Conservation (phyloP, 2,888 invertebrate genomes). For the Caenorhabditis plicata region DNA sequence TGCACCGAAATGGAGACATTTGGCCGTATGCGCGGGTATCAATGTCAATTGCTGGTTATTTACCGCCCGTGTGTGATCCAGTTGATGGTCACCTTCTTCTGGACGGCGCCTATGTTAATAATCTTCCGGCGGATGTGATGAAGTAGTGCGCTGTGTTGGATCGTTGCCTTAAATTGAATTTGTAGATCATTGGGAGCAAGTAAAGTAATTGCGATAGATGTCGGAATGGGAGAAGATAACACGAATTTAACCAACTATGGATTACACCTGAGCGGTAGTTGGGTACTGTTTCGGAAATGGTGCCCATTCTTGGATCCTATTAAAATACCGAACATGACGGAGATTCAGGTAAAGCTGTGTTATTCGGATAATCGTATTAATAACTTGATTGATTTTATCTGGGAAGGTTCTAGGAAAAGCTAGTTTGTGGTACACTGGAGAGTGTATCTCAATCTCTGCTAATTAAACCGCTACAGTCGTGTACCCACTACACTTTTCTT, state of each 20-base stretch:
- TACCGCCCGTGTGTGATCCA: slow-evolving; percentile 98
- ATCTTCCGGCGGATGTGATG: slow-evolving; percentile 87
- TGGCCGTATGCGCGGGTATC: slow-evolving; percentile 98
- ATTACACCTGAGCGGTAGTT: slow-evolving; percentile 94
- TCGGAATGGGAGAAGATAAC: slow-evolving; percentile 88
- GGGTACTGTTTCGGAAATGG: slow-evolving; percentile 72
- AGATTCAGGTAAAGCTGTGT: too few relatives aligned
- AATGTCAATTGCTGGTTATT: slow-evolving; percentile 95
- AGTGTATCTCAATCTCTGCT: too few relatives aligned
- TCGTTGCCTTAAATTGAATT: background rate
- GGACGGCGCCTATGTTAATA: slow-evolving; percentile 99
- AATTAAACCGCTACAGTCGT: too few relatives aligned
- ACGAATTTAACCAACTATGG: slow-evolving; percentile 91
- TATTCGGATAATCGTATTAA: too few relatives aligned
- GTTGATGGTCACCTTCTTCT: slow-evolving; percentile 95
- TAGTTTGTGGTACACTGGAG: too few relatives aligned
- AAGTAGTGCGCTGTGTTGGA: slow-evolving; percentile 12
- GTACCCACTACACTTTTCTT: too few relatives aligned
- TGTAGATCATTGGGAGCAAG: slow-evolving; percentile 83
- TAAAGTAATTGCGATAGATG: slow-evolving; percentile 94
- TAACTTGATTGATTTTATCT: too few relatives aligned
- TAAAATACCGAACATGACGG: slow-evolving; percentile 86
- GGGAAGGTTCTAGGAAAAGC: too few relatives aligned
- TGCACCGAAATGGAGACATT: slow-evolving; percentile 68
- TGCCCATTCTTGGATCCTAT: slow-evolving; percentile 40